phyloP scores from a whole-genome alignment of 1,140 invertebrate genomes.

The Zaprionus africanus region DNA sequence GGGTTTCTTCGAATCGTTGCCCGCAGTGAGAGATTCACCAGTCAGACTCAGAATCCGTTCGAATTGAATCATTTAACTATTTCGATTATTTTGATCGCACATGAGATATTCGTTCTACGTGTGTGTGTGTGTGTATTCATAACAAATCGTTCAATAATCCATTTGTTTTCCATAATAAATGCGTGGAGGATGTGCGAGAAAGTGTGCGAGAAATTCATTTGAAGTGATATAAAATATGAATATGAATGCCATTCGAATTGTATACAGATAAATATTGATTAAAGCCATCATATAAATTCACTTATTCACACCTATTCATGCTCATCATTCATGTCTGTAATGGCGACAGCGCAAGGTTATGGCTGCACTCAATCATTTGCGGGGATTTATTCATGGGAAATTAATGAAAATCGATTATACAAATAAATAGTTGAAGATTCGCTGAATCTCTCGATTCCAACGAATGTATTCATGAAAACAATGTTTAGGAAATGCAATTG shows the following conservation, averaged over 20 bases:
- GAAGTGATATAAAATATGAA: slow-evolving; percentile 53
- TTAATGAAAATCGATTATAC: slow-evolving; percentile 14
- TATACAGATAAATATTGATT: slow-evolving; percentile 41
- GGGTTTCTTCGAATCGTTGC: background rate
- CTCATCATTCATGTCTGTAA: slow-evolving; percentile 19
- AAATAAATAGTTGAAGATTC: background rate
- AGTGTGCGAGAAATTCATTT: slow-evolving; percentile 44
- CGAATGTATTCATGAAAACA: background rate
- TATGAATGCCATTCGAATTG: slow-evolving; percentile 46
- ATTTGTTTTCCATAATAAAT: slow-evolving; percentile 47
- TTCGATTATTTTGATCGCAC: background rate
- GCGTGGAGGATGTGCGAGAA: slow-evolving; percentile 50
- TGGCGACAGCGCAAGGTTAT: slow-evolving; percentile 22
- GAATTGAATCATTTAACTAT: background rate
- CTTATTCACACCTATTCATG: slow-evolving; percentile 16
- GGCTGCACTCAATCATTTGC: slow-evolving; percentile 12
- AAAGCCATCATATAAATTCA: slow-evolving; percentile 18
- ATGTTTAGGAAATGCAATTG: background rate
- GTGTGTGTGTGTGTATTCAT: slow-evolving; percentile 17
- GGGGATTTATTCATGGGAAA: background rate
- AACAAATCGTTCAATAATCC: slow-evolving; percentile 39
- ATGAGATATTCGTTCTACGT: slow-evolving; percentile 19
- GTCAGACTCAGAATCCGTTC: background rate
- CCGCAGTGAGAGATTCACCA: background rate
- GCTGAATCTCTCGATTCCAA: background rate